Evolutionary conservation across 2,797 vertebrate genomes (phyloP).

Genomic region (Halcyon leucocephala): DNA sequence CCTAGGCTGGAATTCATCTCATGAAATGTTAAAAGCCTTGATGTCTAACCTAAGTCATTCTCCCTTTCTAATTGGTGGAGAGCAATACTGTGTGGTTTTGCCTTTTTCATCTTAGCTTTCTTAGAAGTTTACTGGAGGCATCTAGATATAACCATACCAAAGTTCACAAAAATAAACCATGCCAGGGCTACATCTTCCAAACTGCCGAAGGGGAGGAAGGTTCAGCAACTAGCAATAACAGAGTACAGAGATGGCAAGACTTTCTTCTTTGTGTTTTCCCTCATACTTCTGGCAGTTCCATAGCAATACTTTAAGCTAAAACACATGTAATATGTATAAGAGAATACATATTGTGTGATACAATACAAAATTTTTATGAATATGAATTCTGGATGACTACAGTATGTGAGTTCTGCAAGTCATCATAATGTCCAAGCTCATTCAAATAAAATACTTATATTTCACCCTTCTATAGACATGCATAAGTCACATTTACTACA

Average conservation of each 20-base stretch:
- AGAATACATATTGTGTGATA: not conserved
- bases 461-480: not conserved
- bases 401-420: not conserved
- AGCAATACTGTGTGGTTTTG: not conserved
- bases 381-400: not conserved
- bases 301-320: conserved; percentile 17
- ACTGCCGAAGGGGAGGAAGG: not conserved
- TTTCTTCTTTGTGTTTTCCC: not conserved
- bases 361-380: not conserved
- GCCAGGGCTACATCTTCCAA: not conserved
- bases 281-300: not conserved
- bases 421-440: not conserved
- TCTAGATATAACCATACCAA: not conserved
- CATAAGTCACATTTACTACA: not conserved
- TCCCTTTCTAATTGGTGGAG: not conserved
- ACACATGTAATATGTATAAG: not conserved
- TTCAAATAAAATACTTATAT: not conserved
- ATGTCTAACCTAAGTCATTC: not conserved
- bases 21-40: not conserved
- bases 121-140: not conserved
- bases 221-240: not conserved
- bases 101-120: not conserved
- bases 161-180: not conserved
- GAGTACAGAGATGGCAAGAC: not conserved
- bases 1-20: not conserved